Evolutionary conservation across 2,888 invertebrate species (phyloP).

Genomic region (Syritta pipiens): DNA sequence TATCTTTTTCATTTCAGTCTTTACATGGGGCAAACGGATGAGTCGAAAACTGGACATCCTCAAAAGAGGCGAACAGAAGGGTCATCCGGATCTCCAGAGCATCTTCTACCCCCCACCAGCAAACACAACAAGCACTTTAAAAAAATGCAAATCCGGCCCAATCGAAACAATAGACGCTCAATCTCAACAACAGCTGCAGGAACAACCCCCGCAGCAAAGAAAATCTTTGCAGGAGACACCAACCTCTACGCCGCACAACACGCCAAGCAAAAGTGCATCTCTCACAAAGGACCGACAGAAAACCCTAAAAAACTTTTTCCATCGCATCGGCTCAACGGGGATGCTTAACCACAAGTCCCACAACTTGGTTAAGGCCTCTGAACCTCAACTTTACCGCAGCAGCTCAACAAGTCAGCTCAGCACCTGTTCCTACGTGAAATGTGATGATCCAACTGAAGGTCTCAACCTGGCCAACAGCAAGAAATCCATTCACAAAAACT

Average conservation of each 20-base stretch:
- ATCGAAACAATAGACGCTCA: constrained; percentile 80
- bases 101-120: constrained; percentile 77
- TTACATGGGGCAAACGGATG: constrained; percentile 89
- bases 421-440: constrained; percentile 84
- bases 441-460: constrained; percentile 90
- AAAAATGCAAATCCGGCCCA: constrained; percentile 82
- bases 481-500: constrained; percentile 77
- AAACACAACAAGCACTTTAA: constrained; percentile 77
- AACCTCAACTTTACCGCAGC: constrained; percentile 83
- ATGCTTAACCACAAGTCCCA: constrained; percentile 83
- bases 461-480: constrained; percentile 83
- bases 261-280: constrained; percentile 54
- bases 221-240: constrained; percentile 17
- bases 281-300: constrained; percentile 78
- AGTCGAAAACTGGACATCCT: constrained; percentile 88
- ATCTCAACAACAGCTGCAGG: constrained; percentile 73
- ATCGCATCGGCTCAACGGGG: constrained; percentile 88
- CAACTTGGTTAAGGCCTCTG: constrained; percentile 76
- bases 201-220: constrained; percentile 42
- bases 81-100: constrained; percentile 78
- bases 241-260: constrained; percentile 19
- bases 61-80: constrained; percentile 84
- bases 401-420: constrained; percentile 89
- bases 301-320: constrained; percentile 86
- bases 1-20: constrained; percentile 81